phyloP scores from a whole-genome alignment of 2,888 invertebrate species.

The Megamerina dolium region DNA sequence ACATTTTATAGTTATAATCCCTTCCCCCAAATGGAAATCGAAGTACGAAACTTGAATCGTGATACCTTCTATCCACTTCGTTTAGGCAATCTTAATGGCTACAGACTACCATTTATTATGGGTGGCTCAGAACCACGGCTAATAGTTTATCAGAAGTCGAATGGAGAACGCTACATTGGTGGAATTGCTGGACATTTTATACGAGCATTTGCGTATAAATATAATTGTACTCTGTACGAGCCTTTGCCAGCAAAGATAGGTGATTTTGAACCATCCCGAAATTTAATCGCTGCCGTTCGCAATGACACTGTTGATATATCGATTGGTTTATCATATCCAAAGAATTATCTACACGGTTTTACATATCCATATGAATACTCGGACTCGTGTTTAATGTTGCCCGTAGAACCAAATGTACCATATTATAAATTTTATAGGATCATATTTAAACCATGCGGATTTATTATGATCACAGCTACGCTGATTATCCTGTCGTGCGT shows the following conservation, averaged over 20 bases:
- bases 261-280: slow-evolving; percentile 18
- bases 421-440: slow-evolving; percentile 29
- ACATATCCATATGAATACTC: slow-evolving; percentile 34
- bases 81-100: slow-evolving; percentile 27
- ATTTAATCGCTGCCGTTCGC: slow-evolving; percentile 26
- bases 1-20: slow-evolving; percentile 30
- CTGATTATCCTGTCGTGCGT: slow-evolving; percentile 28
- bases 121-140: slow-evolving; percentile 35
- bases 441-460: slow-evolving; percentile 31
- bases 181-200: slow-evolving; percentile 36
- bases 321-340: slow-evolving; percentile 23
- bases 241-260: slow-evolving; percentile 16
- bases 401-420: slow-evolving; percentile 35
- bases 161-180: slow-evolving; percentile 20
- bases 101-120: slow-evolving; percentile 23
- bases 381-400: slow-evolving; percentile 36
- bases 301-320: slow-evolving; percentile 35
- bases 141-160: slow-evolving; percentile 24
- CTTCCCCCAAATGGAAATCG: slow-evolving; percentile 32
- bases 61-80: slow-evolving; percentile 29
- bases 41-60: slow-evolving; percentile 7
- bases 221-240: slow-evolving; percentile 27
- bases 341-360: slow-evolving; percentile 19
- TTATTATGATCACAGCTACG: slow-evolving; percentile 23
- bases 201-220: slow-evolving; percentile 27